These are phyloP conservation scores for Nowickia ferox DNA, from an alignment of 2,888 invertebrate species.

Conservation along the genomic window DNA sequence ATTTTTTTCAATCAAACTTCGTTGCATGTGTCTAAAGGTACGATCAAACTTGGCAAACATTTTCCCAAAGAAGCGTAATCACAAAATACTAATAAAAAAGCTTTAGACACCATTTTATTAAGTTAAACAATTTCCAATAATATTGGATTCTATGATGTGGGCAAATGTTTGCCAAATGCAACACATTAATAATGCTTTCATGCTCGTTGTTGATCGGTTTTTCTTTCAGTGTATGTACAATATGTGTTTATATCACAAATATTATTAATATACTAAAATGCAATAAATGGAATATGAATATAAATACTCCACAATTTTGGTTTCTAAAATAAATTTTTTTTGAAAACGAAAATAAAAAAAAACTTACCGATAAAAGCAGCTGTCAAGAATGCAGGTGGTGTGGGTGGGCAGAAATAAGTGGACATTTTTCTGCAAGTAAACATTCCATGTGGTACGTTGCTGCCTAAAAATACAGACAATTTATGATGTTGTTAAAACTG, in stretches of 20 bases:
- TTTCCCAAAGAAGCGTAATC: too few species aligned
- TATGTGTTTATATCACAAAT: not conserved
- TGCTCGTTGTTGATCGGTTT: too few species aligned
- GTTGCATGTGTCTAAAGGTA: too few species aligned
- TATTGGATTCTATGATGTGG: too few species aligned
- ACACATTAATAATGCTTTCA: too few species aligned
- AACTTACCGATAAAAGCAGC: slow-evolving; percentile 40
- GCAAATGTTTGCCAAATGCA: too few species aligned
- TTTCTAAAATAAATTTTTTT: slow-evolving; percentile 2
- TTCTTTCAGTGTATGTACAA: too few species aligned
- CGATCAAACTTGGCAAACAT: too few species aligned
- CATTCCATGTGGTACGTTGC: not conserved
- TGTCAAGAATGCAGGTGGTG: slow-evolving; percentile 40
- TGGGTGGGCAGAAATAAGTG: slow-evolving; percentile 12
- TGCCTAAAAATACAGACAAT: slow-evolving; percentile 16
- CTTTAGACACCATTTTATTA: too few species aligned
- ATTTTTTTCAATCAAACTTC: too few species aligned
- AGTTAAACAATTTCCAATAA: too few species aligned
- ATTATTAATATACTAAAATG: slow-evolving; percentile 21
- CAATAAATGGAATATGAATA: slow-evolving; percentile 57
- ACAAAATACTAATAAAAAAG: too few species aligned
- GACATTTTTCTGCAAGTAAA: slow-evolving; percentile 1
- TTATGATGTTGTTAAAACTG: slow-evolving; percentile 57
- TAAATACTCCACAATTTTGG: slow-evolving; percentile 24
- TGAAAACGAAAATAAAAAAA: not conserved